Evolutionary conservation across 2,888 invertebrate genomes (phyloP), one percentile per base, ranked within the genome.

Genomic region (Phrixothrix hirtus): DNA sequence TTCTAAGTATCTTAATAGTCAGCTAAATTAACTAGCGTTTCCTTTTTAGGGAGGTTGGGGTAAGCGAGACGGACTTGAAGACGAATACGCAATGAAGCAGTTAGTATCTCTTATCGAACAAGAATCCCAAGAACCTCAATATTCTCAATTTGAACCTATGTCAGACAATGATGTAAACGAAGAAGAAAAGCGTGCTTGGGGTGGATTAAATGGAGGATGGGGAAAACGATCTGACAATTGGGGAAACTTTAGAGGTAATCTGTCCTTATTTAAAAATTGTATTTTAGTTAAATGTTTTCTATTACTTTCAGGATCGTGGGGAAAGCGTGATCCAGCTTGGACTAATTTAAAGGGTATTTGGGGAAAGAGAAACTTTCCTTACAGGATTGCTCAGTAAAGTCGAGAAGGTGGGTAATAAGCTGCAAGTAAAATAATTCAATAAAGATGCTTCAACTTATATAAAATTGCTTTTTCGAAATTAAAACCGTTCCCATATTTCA

Each of bases 301-400:
- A n/a, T n/a, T 10, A 5, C 14, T 15, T 39, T 11, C 78, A 86
- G 86, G 87, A 68, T 81, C 85, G 69, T 87, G 87, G 86, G 88
- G 86, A 69, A 88, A 88, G 76, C 81, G 88, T 6, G 87, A 88
- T 68, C 86, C 87, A 7, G 86, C 85, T 71, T 88, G 88, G 89
- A 87, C 86, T 71, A 88, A 88, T 73, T 78, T 89, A 63, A 85
- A 87, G 75, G 88, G 88, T 53, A 83, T 88, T 75, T 89, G 89
- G 89, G 89, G 89, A 65, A 88, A 88, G 73, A 81, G 88, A 54
- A 74, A 75, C 71, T 77, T 63, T 50, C 59, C 61, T 13, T 63
- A 64, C 47, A 59, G 61, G 47, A 54, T 61, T 47, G 55, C 61
- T 46, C 61, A 64, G 56, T 67, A 63, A 66, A 62, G 42, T 41